These are phyloP conservation scores for Antigone vipio DNA, from an alignment of 2,113 vertebrate species.

Conservation along the genomic window DNA sequence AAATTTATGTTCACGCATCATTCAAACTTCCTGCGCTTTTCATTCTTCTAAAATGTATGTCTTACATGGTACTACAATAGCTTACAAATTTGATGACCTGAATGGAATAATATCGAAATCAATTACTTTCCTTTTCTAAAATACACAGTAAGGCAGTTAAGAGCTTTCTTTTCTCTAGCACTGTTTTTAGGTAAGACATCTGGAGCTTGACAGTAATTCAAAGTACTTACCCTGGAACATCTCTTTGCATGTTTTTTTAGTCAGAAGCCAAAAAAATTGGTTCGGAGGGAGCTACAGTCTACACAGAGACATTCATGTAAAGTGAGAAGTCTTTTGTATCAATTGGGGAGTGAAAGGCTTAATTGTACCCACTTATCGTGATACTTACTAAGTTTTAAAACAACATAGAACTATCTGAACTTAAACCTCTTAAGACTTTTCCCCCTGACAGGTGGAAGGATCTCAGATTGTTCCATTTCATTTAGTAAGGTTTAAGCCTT, in stretches of 20 bases:
- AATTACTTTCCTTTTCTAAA: too few relatives aligned
- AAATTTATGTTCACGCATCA: neutral
- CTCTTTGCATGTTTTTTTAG: conserved; percentile 8
- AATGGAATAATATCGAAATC: neutral
- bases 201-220: conserved; percentile 7
- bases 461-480: neutral
- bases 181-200: neutral
- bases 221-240: conserved; percentile 1
- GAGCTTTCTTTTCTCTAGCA: neutral
- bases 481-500: neutral
- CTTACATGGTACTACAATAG: neutral
- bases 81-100: conserved; percentile 7
- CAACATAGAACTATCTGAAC: neutral
- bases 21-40: conserved; percentile 46
- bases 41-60: neutral
- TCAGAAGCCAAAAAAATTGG: conserved; percentile 14
- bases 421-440: neutral
- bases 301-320: neutral
- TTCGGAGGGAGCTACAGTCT: neutral
- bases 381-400: conserved; percentile 15
- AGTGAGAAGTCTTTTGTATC: conserved; percentile 6
- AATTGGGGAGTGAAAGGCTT: neutral
- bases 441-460: neutral
- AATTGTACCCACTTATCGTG: neutral
- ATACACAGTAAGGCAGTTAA: neutral